Percentiles rank a stretch among this genome's conserved stretches.
phyloP scores from a whole-genome alignment of 2,797 vertebrate species.

The Epinephelus awoara region DNA sequence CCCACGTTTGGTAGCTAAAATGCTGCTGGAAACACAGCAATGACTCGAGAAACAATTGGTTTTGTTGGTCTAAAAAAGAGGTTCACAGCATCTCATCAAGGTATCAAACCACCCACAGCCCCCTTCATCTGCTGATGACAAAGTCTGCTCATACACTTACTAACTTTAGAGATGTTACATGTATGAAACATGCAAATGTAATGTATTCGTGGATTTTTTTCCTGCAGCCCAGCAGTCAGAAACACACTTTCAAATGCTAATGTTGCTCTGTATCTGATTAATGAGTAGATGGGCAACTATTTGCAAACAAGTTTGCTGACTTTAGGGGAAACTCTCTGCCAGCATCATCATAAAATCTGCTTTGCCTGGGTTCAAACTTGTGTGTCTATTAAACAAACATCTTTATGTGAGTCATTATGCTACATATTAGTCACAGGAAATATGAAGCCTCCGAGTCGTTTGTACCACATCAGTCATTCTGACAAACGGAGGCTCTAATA shows the following conservation, averaged over 20 bases:
- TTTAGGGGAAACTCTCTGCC: background rate
- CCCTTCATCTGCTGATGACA: no score
- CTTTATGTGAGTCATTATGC: background rate
- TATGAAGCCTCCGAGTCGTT: background rate
- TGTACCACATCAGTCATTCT: conserved; percentile 1
- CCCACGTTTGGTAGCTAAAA: no score
- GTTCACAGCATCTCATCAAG: no score
- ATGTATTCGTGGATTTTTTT: no score
- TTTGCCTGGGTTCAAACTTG: conserved; percentile 10
- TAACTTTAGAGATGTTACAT: no score
- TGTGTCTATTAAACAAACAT: background rate
- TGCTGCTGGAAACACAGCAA: no score
- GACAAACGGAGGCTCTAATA: background rate
- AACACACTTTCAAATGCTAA: background rate
- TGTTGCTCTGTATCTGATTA: background rate
- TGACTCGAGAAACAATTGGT: no score
- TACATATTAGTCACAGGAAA: conserved; percentile 1
- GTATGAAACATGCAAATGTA: no score
- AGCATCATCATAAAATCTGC: background rate
- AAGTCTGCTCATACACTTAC: no score
- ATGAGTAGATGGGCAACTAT: background rate
- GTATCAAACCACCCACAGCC: no score
- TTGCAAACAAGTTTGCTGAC: background rate
- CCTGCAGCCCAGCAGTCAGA: background rate
- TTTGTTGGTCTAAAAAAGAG: no score